phyloP scores from a whole-genome alignment of 2,888 invertebrate species.

The Dysmachus trigonus region DNA sequence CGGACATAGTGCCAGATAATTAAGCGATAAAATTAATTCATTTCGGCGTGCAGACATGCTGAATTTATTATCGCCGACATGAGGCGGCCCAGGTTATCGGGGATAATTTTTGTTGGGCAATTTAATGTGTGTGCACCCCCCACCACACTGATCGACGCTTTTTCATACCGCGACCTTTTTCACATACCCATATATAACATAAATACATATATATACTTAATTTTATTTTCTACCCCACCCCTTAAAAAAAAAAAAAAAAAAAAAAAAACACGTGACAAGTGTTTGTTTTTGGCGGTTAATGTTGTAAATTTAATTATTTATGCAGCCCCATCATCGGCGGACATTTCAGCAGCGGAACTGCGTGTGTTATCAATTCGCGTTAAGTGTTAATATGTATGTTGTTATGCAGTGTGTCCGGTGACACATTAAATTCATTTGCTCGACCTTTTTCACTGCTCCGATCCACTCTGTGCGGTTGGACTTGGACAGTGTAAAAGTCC shows the following conservation, averaged over 20 bases:
- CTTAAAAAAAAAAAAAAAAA: background rate
- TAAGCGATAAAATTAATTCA: slow-evolving; percentile 65
- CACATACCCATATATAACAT: background rate
- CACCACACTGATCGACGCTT: background rate
- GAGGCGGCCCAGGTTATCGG: slow-evolving; percentile 40
- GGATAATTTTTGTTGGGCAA: slow-evolving; percentile 38
- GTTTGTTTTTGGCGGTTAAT: background rate
- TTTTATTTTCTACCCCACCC: background rate
- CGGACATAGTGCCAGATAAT: slow-evolving; percentile 56
- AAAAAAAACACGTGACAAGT: background rate
- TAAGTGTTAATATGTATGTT: background rate
- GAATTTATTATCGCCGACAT: slow-evolving; percentile 47
- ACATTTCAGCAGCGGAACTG: background rate
- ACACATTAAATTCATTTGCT: background rate
- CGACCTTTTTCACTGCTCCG: background rate
- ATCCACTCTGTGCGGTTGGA: background rate
- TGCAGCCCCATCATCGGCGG: background rate
- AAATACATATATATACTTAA: background rate
- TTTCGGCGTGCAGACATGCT: slow-evolving; percentile 58
- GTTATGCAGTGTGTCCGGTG: background rate
- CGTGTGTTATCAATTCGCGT: background rate
- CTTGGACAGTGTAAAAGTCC: background rate
- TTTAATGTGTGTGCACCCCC: slow-evolving; percentile 35
- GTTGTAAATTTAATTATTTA: background rate
- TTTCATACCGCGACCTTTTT: background rate